Evolutionary conservation across 2,113 vertebrate species (phyloP), one percentile per base, ranked within the genome.

Genomic region (Aramus guarauna): DNA sequence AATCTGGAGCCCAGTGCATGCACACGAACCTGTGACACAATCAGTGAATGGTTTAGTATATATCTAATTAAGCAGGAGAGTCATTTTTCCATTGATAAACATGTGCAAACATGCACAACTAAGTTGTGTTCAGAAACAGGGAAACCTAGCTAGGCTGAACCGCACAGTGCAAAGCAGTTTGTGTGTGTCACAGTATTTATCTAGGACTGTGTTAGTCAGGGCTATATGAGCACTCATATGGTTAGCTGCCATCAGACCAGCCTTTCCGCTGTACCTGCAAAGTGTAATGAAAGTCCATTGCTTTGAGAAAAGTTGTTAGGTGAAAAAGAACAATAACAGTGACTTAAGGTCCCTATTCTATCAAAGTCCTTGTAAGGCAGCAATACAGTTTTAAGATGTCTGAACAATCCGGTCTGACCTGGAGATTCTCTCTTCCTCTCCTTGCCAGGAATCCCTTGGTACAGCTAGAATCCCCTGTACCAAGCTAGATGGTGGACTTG

Each of bases 11-110:
- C 41, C 39, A 30, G 43, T 30, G 23, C 27, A 27, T 2, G 19
- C 0, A 1, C 15, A 15, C 15, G 39, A 30, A 23, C 9, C 24
- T 23, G 17, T 34, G 24, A 39, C 2, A 2, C 11, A 69, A 64
- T 30, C 18, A 30, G 26, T 22, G 39, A 87, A 63, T 45, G 14
- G 37, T 47, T 74, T 72, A 68, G 53, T 48, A 64, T 0, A 1
- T 50, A 43, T 12, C 20, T 53, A 72, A 59, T 32, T 67, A 80
- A 73, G 53, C 14, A 85, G 39, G 2, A 66, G 9, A 24, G 22
- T 47, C 0, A 41, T 60, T 56, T 73, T 73, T 45, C 34, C 0
- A 0, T 18, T 39, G 39, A 64, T 32, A 64, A 90, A 93, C 71
- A 76, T 12, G 24, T 3, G 7, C 17, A 73, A 45, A 68, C 5